phyloP scores from a whole-genome alignment of 2,797 vertebrate genomes.

The Ambastaia sidthimunki region DNA sequence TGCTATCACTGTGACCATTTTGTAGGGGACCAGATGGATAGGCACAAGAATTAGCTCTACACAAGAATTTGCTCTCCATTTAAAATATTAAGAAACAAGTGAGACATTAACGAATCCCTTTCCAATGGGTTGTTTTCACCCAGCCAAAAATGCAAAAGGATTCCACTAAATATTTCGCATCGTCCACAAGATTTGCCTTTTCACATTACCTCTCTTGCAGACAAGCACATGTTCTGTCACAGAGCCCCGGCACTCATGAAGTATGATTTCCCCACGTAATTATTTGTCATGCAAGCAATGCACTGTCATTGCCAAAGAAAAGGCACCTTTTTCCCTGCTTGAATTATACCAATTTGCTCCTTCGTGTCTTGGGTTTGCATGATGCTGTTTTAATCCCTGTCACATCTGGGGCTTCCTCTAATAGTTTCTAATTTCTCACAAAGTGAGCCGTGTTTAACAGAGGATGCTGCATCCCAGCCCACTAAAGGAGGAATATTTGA shows the following conservation, averaged over 20 bases:
- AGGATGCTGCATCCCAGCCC: conserved; percentile 6
- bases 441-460: conserved; percentile 10
- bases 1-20: no score
- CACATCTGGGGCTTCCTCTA: conserved; percentile 52
- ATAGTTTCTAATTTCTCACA: conserved; percentile 59
- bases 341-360: conserved; percentile 65
- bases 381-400: conserved; percentile 62
- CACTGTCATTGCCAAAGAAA: conserved; percentile 35
- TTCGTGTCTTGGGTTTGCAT: conserved; percentile 36
- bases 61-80: neutral
- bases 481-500: conserved; percentile 38
- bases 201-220: conserved; percentile 41
- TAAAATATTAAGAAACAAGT: neutral
- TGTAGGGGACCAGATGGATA: neutral
- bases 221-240: conserved; percentile 22
- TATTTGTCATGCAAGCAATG: conserved; percentile 52
- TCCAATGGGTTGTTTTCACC: neutral
- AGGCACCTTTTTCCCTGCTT: conserved; percentile 5
- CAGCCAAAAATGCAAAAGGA: neutral
- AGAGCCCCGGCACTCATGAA: conserved; percentile 33
- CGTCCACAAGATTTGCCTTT: conserved; percentile 1
- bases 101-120: neutral
- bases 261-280: conserved; percentile 50
- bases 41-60: neutral
- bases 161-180: neutral